These are phyloP conservation scores for Chaetorhynchus papuensis DNA, from an alignment of 2,113 vertebrate genomes.

Conservation along the genomic window DNA sequence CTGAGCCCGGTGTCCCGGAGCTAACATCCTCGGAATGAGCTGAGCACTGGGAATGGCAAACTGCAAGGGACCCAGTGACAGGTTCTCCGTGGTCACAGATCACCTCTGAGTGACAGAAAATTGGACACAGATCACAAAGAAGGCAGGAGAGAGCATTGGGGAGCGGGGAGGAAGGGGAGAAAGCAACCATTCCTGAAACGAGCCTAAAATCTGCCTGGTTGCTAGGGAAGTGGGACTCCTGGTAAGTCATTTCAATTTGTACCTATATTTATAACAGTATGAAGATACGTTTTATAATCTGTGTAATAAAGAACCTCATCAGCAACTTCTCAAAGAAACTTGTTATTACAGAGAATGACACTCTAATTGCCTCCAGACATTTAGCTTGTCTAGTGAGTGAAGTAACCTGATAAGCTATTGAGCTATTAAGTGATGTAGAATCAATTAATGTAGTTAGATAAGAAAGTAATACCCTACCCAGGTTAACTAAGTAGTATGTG, in stretches of 20 bases:
- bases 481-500: constrained; percentile 63
- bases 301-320: constrained; percentile 71
- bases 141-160: background rate
- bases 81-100: background rate
- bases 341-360: constrained; percentile 72
- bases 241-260: constrained; percentile 58
- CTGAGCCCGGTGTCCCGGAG: background rate
- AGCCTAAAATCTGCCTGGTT: constrained; percentile 45
- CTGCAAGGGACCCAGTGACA: background rate
- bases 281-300: constrained; percentile 64
- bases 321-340: constrained; percentile 73
- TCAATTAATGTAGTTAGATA: constrained; percentile 72
- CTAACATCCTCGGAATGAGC: background rate
- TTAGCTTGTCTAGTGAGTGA: constrained; percentile 66
- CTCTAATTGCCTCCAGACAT: constrained; percentile 72
- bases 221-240: constrained; percentile 46
- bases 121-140: background rate
- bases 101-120: constrained; percentile 49
- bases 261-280: constrained; percentile 57
- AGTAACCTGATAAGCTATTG: constrained; percentile 71
- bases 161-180: background rate
- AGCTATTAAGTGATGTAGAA: constrained; percentile 74
- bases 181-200: background rate
- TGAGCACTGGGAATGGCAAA: background rate
- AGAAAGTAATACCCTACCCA: constrained; percentile 67